A percentile compares a stretch with the other conserved stretches of the same genome.
These are phyloP conservation scores for Aspidiotus rigidus DNA, from an alignment of 2,888 invertebrate species.

Conservation along the genomic window DNA sequence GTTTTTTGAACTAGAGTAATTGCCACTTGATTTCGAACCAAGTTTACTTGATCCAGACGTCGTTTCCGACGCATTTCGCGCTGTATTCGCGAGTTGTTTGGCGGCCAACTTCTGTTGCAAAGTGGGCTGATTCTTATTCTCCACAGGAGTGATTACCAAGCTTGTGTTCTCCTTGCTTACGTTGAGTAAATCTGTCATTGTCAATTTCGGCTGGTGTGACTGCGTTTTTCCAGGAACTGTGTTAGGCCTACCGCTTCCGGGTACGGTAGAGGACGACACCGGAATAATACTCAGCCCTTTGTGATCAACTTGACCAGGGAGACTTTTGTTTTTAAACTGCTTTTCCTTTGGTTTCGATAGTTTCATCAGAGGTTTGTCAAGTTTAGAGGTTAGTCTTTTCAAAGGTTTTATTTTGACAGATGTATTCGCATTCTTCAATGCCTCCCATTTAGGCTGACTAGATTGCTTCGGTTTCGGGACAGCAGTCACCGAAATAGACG, in stretches of 20 bases:
- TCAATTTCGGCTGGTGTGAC: background rate
- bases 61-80: background rate
- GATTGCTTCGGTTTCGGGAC: slow-evolving; percentile 11
- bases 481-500: slow-evolving; percentile 21
- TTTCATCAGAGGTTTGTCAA: background rate
- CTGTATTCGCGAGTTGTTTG: slow-evolving; percentile 22
- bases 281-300: slow-evolving; percentile 20
- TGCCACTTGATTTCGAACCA: too few species aligned
- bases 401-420: background rate
- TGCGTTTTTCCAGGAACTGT: too few species aligned
- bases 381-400: background rate
- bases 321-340: background rate
- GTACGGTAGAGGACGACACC: background rate
- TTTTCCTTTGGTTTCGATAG: background rate
- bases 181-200: background rate
- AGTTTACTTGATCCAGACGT: too few species aligned
- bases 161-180: slow-evolving; percentile 5
- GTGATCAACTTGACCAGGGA: background rate
- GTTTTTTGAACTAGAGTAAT: too few species aligned
- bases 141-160: slow-evolving; percentile 24
- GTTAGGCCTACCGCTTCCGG: background rate
- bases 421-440: background rate
- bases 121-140: slow-evolving; percentile 11
- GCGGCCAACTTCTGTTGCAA: slow-evolving; percentile 34
- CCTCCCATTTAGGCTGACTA: slow-evolving; percentile 6